Evolutionary conservation across 2,113 vertebrate genomes (phyloP).

Genomic region (Poeciliopsis occidentalis): DNA sequence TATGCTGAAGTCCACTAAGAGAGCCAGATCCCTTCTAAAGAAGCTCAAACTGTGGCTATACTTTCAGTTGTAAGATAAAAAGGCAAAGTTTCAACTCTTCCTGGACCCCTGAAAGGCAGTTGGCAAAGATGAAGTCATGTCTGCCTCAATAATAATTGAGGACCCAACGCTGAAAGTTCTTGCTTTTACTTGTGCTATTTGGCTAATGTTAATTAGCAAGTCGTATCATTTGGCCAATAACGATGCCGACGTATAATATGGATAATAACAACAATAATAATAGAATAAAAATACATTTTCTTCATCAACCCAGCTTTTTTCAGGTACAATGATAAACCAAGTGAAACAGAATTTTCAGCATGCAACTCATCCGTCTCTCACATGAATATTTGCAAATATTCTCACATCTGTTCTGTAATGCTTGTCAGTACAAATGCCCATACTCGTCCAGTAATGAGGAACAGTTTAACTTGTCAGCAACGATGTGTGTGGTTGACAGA

Average conservation of each 20-base stretch:
- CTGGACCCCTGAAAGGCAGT: too few relatives aligned
- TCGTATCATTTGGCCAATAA: not conserved
- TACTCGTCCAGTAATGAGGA: not conserved
- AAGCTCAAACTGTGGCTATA: too few relatives aligned
- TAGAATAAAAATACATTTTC: not conserved
- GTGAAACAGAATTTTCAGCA: not conserved
- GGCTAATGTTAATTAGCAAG: not conserved
- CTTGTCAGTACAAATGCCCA: not conserved
- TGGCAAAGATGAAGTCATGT: too few relatives aligned
- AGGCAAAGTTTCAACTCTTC: too few relatives aligned
- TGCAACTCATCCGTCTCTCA: not conserved
- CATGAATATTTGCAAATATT: not conserved
- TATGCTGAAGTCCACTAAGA: too few relatives aligned
- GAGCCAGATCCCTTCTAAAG: too few relatives aligned
- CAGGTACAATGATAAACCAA: not conserved
- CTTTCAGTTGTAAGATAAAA: too few relatives aligned
- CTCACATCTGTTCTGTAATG: not conserved
- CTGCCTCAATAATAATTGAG: too few relatives aligned
- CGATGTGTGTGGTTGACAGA: slow-evolving; percentile 6
- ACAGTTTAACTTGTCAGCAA: not conserved
- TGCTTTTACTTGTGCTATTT: too few relatives aligned
- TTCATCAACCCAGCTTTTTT: not conserved
- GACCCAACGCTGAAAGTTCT: too few relatives aligned
- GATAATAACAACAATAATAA: too few relatives aligned
- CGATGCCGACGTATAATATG: not conserved